Conservation (phyloP, 1,140 invertebrate species). For the Semibalanus balanoides region DNA sequence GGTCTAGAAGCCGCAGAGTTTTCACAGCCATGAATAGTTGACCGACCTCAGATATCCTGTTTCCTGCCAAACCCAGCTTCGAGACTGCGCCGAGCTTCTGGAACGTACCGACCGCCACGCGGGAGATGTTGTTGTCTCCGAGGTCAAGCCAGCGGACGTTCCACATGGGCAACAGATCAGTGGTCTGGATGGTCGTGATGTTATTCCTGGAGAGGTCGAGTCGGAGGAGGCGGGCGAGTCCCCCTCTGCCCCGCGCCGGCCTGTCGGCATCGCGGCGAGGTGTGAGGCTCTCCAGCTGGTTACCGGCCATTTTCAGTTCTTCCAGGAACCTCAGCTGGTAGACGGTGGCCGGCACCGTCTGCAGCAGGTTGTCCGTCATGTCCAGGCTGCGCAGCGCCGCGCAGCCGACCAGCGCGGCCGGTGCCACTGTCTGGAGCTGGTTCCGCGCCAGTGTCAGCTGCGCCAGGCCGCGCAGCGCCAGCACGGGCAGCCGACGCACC, state of each 20-base stretch:
- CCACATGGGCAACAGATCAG: conserved; percentile 65
- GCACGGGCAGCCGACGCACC: conserved; percentile 44
- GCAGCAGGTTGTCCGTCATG: not conserved
- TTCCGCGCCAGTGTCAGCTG: conserved; percentile 37
- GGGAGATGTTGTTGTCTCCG: conserved; percentile 71
- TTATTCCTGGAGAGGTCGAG: conserved; percentile 68
- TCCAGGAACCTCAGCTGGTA: not conserved
- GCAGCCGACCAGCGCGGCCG: not conserved
- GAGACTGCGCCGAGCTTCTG: conserved; percentile 69
- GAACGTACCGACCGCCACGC: conserved; percentile 65
- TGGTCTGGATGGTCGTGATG: conserved; percentile 55
- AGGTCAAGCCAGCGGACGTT: conserved; percentile 72
- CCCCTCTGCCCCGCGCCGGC: conserved; percentile 26
- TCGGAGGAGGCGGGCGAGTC: conserved; percentile 57
- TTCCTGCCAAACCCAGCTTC: conserved; percentile 67
- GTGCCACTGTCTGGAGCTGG: not conserved
- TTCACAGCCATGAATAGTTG: conserved; percentile 25
- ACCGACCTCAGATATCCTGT: conserved; percentile 57
- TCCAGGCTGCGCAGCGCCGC: not conserved
- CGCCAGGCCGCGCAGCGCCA: conserved; percentile 53
- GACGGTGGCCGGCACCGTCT: not conserved
- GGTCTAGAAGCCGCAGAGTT: conserved; percentile 47
- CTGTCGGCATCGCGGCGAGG: no score
- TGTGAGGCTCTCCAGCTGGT: not conserved
- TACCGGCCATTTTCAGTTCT: not conserved